Conservation (phyloP, 1,140 invertebrate species). For the Thalassaphorura encarpata region DNA sequence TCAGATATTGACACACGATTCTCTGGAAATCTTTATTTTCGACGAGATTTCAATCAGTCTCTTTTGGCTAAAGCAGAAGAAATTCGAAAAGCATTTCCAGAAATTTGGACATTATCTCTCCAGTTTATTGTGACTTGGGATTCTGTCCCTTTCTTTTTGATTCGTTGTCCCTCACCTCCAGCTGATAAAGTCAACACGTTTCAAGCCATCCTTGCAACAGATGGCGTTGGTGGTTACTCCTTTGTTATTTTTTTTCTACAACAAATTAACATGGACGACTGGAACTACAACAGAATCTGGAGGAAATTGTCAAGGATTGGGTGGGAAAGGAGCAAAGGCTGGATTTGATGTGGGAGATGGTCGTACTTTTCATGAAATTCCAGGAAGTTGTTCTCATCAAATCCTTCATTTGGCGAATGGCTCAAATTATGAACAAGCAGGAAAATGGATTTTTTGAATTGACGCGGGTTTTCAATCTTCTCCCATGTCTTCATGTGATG, state of each 20-base stretch:
- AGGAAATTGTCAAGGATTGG: conserved; percentile 12
- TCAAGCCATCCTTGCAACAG: neutral
- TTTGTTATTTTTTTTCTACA: conserved; percentile 1
- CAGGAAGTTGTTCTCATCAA: neutral
- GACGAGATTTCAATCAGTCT: too few relatives aligned
- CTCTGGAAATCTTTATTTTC: too few relatives aligned
- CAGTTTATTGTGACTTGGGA: too few relatives aligned
- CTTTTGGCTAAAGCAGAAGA: too few relatives aligned
- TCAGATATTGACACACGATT: too few relatives aligned
- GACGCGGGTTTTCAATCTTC: conserved; percentile 1
- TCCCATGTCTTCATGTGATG: neutral
- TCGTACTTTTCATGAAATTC: conserved; percentile 6
- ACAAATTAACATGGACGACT: conserved; percentile 36
- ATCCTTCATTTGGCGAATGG: conserved; percentile 4
- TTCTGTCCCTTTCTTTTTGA: too few relatives aligned
- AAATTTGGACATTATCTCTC: too few relatives aligned
- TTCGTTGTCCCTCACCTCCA: too few relatives aligned
- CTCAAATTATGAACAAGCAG: conserved; percentile 9
- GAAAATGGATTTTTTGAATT: conserved; percentile 21
- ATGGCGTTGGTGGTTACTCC: neutral
- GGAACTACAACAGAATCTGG: conserved; percentile 34
- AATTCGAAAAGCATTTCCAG: too few relatives aligned
- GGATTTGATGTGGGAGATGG: conserved; percentile 20
- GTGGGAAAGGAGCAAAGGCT: conserved; percentile 16
- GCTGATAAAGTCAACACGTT: neutral